These are phyloP conservation scores for Dasysyrphus tricinctus DNA, from an alignment of 2,888 invertebrate species.

Conservation along the genomic window DNA sequence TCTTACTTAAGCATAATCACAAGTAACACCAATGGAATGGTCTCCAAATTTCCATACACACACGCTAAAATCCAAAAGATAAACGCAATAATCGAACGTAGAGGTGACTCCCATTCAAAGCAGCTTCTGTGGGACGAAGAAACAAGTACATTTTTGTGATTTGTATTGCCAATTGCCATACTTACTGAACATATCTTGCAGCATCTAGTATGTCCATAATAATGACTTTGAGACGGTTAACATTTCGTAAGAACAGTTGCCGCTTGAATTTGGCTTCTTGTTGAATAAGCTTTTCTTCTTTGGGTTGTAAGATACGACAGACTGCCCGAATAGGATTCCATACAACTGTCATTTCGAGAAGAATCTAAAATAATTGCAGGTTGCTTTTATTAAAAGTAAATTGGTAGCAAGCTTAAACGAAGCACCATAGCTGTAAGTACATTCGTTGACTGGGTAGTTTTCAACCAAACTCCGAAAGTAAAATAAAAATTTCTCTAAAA, in stretches of 20 bases:
- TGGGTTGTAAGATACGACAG: slow-evolving; percentile 95
- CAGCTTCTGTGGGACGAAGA: slow-evolving; percentile 89
- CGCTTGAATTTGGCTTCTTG: slow-evolving; percentile 98
- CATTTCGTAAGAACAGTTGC: slow-evolving; percentile 96
- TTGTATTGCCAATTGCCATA: slow-evolving; percentile 27
- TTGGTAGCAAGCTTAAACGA: neutral
- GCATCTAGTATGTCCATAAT: slow-evolving; percentile 94
- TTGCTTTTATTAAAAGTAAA: neutral
- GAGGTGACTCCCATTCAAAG: slow-evolving; percentile 97
- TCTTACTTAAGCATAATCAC: slow-evolving; percentile 89
- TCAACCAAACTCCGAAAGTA: no score
- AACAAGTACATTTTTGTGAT: neutral
- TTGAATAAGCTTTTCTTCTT: slow-evolving; percentile 97
- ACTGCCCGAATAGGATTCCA: slow-evolving; percentile 97
- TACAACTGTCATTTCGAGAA: slow-evolving; percentile 94
- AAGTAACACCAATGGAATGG: slow-evolving; percentile 93
- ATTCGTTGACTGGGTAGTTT: no score
- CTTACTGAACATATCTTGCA: slow-evolving; percentile 96
- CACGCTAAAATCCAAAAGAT: slow-evolving; percentile 93
- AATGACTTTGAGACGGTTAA: slow-evolving; percentile 95
- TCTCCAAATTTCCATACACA: slow-evolving; percentile 97
- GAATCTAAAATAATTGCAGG: slow-evolving; percentile 84
- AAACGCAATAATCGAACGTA: slow-evolving; percentile 92
- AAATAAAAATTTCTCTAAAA: no score
- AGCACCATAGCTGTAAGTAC: no score